Evolutionary conservation across 2,888 invertebrate species (phyloP).

Genomic region (Elegia similella): DNA sequence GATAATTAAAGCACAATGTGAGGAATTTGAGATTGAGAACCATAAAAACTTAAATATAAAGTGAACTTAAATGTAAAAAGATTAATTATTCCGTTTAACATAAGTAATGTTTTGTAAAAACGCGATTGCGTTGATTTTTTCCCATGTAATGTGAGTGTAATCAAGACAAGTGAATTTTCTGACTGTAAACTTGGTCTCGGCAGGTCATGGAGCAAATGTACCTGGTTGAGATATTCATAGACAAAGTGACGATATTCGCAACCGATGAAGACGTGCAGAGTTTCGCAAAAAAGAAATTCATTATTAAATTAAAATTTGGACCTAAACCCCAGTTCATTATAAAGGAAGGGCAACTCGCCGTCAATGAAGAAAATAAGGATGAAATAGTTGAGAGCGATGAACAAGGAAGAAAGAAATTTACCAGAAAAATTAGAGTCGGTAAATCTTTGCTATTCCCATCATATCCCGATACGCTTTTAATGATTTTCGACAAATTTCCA

Average conservation of each 20-base stretch:
- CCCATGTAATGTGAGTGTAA: slow-evolving; percentile 1
- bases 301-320: slow-evolving; percentile 72
- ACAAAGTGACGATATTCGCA: slow-evolving; percentile 70
- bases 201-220: slow-evolving; percentile 82
- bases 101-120: not conserved
- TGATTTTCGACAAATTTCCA: slow-evolving; percentile 69
- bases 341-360: slow-evolving; percentile 66
- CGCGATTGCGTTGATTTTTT: not conserved
- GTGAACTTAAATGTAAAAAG: too few species aligned
- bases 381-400: slow-evolving; percentile 57
- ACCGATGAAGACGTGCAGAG: slow-evolving; percentile 47
- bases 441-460: slow-evolving; percentile 80
- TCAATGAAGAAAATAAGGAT: slow-evolving; percentile 46
- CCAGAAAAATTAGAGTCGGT: slow-evolving; percentile 68
- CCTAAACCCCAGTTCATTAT: slow-evolving; percentile 74
- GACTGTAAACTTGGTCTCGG: slow-evolving; percentile 62
- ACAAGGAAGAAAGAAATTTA: slow-evolving; percentile 55
- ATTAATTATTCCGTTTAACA: too few species aligned
- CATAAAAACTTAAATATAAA: too few species aligned
- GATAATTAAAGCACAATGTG: too few species aligned
- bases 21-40: too few species aligned
- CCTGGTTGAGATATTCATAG: slow-evolving; percentile 80
- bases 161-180: slow-evolving; percentile 49
- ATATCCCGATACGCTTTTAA: slow-evolving; percentile 66
- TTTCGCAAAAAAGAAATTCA: slow-evolving; percentile 64